Conservation (phyloP, 2,797 vertebrate genomes). For the Dallia pectoralis region DNA sequence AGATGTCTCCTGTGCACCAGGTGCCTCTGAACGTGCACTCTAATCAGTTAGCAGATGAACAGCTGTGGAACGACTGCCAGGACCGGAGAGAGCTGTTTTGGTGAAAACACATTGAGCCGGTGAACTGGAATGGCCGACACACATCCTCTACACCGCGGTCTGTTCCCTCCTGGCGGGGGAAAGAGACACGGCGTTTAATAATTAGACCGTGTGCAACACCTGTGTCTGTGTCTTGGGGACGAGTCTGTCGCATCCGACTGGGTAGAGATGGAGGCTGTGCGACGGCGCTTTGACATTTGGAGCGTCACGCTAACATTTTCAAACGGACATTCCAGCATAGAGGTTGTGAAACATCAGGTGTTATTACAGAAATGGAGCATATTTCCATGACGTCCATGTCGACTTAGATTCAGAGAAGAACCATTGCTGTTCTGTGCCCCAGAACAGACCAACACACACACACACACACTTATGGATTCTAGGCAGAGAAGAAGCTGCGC, state of each 20-base stretch:
- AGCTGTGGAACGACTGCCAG: neutral
- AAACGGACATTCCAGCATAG: neutral
- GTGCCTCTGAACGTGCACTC: neutral
- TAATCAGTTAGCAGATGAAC: neutral
- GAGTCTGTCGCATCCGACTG: neutral
- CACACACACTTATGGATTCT: constrained; percentile 53
- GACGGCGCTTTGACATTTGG: neutral
- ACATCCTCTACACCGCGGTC: neutral
- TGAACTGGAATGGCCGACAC: neutral
- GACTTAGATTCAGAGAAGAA: neutral
- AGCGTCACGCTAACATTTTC: neutral
- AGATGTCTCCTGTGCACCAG: neutral
- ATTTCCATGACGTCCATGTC: no score
- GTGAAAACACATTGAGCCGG: neutral
- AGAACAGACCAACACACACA: neutral
- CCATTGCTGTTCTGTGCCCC: neutral
- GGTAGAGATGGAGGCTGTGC: neutral
- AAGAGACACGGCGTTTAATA: neutral
- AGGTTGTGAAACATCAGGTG: neutral
- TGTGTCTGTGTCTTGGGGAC: neutral
- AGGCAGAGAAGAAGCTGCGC: constrained; percentile 56
- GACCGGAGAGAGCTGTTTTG: neutral
- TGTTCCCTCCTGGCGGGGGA: neutral
- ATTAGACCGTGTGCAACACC: neutral
- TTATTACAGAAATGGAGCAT: no score